phyloP scores from a whole-genome alignment of 2,113 vertebrate genomes.

The Conger conger region DNA sequence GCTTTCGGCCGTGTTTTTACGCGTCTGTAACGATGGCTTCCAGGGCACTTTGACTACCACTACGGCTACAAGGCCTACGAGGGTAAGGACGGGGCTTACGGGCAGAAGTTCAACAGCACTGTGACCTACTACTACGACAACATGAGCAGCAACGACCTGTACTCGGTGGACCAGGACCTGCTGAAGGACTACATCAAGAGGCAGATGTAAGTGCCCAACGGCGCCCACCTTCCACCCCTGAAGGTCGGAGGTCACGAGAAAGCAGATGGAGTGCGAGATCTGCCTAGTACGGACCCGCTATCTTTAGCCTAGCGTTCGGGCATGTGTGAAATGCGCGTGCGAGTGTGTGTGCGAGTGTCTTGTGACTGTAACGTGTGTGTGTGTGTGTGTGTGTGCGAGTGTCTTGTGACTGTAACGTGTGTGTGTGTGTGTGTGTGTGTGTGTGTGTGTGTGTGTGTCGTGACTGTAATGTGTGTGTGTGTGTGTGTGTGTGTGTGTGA shows the following conservation, averaged over 20 bases:
- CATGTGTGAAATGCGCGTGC: neutral
- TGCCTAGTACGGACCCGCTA: neutral
- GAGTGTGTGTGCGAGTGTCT: too few species aligned
- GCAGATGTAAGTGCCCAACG: constrained; percentile 83
- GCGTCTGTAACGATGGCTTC: neutral
- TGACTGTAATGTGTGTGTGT: neutral
- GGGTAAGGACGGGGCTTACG: constrained; percentile 77
- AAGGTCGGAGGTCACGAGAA: neutral
- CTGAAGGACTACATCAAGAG: constrained; percentile 98
- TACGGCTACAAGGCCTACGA: constrained; percentile 89
- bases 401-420: too few species aligned
- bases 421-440: neutral
- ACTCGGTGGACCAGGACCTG: constrained; percentile 88
- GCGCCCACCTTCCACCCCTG: neutral
- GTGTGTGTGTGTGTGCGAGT: neutral
- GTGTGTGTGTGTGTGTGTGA: too few species aligned
- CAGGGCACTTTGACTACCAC: constrained; percentile 93
- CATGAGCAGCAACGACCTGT: constrained; percentile 91
- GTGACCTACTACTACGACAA: constrained; percentile 98
- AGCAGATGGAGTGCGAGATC: neutral
- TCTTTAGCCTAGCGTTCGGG: neutral
- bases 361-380: too few species aligned
- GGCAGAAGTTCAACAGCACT: constrained; percentile 84
- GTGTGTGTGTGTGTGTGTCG: too few species aligned
- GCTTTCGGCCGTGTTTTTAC: too few species aligned